Base-by-base conservation (phyloP, 1,140 invertebrate genomes). In the Bombus breviceps region DNA sequence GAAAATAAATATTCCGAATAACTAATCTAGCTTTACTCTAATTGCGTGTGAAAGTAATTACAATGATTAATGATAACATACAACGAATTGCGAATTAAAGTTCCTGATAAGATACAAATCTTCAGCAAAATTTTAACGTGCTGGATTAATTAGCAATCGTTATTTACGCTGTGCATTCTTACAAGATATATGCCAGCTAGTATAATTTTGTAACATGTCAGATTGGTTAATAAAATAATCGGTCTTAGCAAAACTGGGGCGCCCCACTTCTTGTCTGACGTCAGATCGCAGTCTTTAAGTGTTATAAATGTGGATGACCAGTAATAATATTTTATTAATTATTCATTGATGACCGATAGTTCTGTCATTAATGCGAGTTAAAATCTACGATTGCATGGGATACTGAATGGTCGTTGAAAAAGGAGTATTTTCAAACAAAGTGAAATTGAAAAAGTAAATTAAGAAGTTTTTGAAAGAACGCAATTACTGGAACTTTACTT, bases 311-410 rank as follows among this genome's bases (percentile, higher is more conserved):
- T 10, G 41, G 34, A 34, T 39, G 22, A 28, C 34, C 62, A 68
- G 22, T 68, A 77, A 69, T 68, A 83, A 64, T 57, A 34, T 15
- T n/a, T 77, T 13, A 2, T 83, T 83, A 83, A 57, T 68, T 77
- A 77, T 69, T 68, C 66, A 83, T 69, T 25, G 43, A 25, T 68
- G 22, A 37, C 1, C 34, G 34, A 53, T 43, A 3, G 5, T 12
- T 10, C 32, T 73, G 32, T n/a, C 8, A 15, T 75, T 34, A 37
- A 39, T 13, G 18, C 2, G 22, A 74, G 28, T 43, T 43, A 12
- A 41, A 37, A 13, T 25, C 22, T 6, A 37, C 22, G 2, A 37
- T n/a, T 34, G 34, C 3, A 10, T 25, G 4, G 25, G 3, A 22
- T 22, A 3, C 3, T 6, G 25, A 3, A 74, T 22, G 10, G 12